Base-by-base conservation (phyloP, 1,140 invertebrate genomes). In the Ptiloglossa arizonensis region DNA sequence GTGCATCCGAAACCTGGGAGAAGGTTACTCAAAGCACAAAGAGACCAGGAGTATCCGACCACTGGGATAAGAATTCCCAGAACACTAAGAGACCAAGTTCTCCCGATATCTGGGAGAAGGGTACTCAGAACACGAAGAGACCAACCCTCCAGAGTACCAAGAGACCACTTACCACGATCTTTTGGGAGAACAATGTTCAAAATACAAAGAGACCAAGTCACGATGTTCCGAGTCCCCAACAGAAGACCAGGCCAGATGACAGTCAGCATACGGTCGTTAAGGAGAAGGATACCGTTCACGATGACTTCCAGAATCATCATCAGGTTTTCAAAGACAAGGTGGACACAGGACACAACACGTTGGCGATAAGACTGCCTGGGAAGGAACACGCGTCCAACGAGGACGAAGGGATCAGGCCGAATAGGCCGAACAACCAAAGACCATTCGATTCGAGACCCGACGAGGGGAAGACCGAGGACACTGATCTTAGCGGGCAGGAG, bases 301-400 rank as follows among this genome's bases (percentile, higher is more conserved):
- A 19, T 4, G 24, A 15, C 5, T 57, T 38, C 17, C 60, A 62
- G 38, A 50, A 44, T 13, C 76, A 79, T 56, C 75, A 82, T 60
- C 87, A 88, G 27, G 81, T 79, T 0, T 89, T 91, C 70, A 91
- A 92, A 48, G 91, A 92, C 46, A 92, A 92, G 48, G 38, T 89
- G 0, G 89, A 91, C 38, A 85, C 73, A 0, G 75, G 35, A 0
- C 90, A 90, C 9, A 91, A 90, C 48, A 89, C 88, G 5, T 48
- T 90, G 66, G 68, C 81, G 19, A 73, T 91, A 15, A 86, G 91
- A 35, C 77, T 92, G 27, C 91, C 91, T 0, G 91, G 87, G 9
- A 92, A 91, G 56, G 91, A 91, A 64, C 88, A 90, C 15, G 85
- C 54, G 5, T 83, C 86, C 1, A 72, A 73, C 1, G 88, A 90